Evolutionary conservation across 2,888 invertebrate species (phyloP).

Genomic region (Coleophora flavipennella): DNA sequence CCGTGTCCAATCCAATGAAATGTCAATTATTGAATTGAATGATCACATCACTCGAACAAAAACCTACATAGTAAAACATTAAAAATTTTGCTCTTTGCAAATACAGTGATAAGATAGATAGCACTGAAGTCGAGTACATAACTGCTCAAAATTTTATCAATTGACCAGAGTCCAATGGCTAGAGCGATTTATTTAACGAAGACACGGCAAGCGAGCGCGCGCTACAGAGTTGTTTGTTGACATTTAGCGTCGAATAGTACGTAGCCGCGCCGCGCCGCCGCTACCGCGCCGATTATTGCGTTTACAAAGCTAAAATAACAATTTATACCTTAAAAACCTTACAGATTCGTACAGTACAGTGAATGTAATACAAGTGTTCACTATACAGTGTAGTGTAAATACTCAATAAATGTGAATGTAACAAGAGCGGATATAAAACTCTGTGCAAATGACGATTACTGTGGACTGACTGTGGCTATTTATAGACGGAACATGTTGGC

Average conservation of each 20-base stretch:
- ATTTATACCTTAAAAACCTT: no score
- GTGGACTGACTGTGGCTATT: conserved; percentile 36
- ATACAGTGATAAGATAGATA: no score
- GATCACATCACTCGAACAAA: no score
- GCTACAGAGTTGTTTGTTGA: conserved; percentile 30
- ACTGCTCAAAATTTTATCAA: conserved; percentile 1
- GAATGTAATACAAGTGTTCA: no score
- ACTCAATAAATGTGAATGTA: conserved; percentile 28
- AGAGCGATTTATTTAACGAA: not conserved
- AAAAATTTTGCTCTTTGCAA: no score
- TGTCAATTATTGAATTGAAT: no score
- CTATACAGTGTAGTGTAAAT: no score
- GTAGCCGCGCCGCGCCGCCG: not conserved
- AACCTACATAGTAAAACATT: no score
- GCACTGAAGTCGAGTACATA: no score
- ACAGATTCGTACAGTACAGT: no score
- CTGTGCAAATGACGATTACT: conserved; percentile 52
- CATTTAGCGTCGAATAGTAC: conserved; percentile 18
- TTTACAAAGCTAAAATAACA: conserved; percentile 26
- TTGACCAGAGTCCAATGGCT: not conserved
- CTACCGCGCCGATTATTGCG: conserved; percentile 30
- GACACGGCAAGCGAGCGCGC: not conserved
- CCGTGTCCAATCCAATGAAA: no score
- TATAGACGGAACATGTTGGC: conserved; percentile 51
- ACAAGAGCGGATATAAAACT: conserved; percentile 60